Conservation (phyloP, 1,140 invertebrate genomes). For the Drosophila navojoa region DNA sequence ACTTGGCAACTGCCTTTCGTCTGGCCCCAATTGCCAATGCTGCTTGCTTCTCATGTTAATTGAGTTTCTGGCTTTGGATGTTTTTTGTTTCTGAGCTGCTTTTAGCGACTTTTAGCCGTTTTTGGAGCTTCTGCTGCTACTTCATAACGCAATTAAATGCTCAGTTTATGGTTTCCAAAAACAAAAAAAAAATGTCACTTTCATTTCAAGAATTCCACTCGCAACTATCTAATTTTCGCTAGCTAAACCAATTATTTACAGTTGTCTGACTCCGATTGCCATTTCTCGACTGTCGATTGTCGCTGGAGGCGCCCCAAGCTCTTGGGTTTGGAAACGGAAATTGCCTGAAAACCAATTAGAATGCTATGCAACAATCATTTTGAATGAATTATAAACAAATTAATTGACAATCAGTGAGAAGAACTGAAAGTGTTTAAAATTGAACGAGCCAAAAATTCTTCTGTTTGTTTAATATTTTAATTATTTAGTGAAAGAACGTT, state of each 20-base stretch:
- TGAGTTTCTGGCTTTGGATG: slow-evolving; percentile 52
- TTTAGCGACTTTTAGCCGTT: slow-evolving; percentile 29
- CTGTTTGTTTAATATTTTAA: too few species aligned
- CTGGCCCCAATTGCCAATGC: slow-evolving; percentile 38
- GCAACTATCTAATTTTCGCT: slow-evolving; percentile 56
- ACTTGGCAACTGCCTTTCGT: slow-evolving; percentile 57
- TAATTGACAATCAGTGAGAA: not conserved
- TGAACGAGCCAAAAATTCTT: not conserved
- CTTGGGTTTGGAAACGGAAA: not conserved
- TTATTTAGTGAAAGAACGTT: too few species aligned
- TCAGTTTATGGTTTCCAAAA: slow-evolving; percentile 14
- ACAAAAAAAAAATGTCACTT: slow-evolving; percentile 61
- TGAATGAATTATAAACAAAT: slow-evolving; percentile 26
- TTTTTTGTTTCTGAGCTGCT: not conserved
- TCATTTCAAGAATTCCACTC: slow-evolving; percentile 68
- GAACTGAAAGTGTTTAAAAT: not conserved
- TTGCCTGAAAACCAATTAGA: slow-evolving; percentile 3
- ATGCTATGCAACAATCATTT: not conserved
- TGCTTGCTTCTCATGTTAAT: slow-evolving; percentile 55
- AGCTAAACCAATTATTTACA: slow-evolving; percentile 64
- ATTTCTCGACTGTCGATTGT: slow-evolving; percentile 2
- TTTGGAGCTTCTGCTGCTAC: slow-evolving; percentile 12
- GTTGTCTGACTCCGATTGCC: slow-evolving; percentile 47
- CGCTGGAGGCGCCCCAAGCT: slow-evolving; percentile 24
- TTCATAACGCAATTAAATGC: slow-evolving; percentile 51